Conservation (phyloP, 2,888 invertebrate species). For the Tenodera sinensis region DNA sequence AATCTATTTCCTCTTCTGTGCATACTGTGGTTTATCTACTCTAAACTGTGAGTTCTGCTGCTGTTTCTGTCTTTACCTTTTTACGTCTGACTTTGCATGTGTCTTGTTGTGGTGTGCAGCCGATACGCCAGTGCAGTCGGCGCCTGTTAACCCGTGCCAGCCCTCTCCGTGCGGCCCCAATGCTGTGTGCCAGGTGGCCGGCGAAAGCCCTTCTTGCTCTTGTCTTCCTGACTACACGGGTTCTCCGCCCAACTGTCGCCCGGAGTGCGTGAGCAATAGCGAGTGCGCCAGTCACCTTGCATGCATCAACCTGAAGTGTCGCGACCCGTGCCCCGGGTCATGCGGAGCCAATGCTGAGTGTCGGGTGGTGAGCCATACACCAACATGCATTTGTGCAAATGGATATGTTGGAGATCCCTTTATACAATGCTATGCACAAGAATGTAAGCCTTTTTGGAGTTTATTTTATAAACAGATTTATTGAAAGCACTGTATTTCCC, state of each 20-base stretch:
- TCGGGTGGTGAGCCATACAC: conserved; percentile 47
- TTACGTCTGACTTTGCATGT: background rate
- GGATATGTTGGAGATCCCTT: background rate
- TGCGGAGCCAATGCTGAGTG: conserved; percentile 59
- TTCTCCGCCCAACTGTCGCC: conserved; percentile 39
- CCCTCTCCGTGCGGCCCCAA: conserved; percentile 41
- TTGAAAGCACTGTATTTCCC: no score
- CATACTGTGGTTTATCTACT: background rate
- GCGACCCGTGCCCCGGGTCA: conserved; percentile 52
- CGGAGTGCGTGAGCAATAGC: conserved; percentile 57
- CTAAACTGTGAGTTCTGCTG: background rate
- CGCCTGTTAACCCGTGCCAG: conserved; percentile 37
- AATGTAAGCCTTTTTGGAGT: no score
- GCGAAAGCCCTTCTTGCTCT: conserved; percentile 40
- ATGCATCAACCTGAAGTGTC: conserved; percentile 53
- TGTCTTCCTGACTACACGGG: conserved; percentile 42
- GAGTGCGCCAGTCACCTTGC: conserved; percentile 49
- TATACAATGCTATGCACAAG: no score
- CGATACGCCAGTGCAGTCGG: conserved; percentile 10
- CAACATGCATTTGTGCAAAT: background rate
- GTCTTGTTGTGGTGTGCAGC: conserved; percentile 11
- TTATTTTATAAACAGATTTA: no score
- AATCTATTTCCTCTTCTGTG: conserved; percentile 12
- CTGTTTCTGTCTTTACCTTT: background rate
- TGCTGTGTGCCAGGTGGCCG: conserved; percentile 38